Evolutionary conservation across 2,797 vertebrate genomes (phyloP).

Genomic region (Chelon auratus): DNA sequence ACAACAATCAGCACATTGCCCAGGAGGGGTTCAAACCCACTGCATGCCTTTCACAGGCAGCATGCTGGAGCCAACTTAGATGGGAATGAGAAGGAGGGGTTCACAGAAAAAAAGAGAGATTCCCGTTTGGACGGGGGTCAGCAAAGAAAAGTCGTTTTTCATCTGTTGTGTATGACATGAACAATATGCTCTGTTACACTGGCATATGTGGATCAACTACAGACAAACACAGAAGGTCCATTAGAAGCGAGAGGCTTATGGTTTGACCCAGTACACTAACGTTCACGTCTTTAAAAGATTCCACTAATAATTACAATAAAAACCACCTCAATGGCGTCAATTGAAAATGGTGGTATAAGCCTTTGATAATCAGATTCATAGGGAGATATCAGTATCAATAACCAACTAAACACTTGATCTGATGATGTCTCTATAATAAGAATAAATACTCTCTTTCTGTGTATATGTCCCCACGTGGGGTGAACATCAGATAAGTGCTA

Average conservation of each 20-base stretch:
- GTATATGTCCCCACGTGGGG: too few relatives aligned
- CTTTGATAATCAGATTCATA: too few relatives aligned
- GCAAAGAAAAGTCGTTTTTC: conserved; percentile 67
- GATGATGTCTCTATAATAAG: too few relatives aligned
- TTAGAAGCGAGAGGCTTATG: conserved; percentile 2
- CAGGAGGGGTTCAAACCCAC: conserved; percentile 45
- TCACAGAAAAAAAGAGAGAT: conserved; percentile 19
- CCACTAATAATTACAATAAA: too few relatives aligned
- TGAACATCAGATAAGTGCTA: too few relatives aligned
- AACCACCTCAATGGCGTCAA: too few relatives aligned
- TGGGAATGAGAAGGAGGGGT: conserved; percentile 6
- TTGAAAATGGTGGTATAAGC: too few relatives aligned
- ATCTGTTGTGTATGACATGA: conserved; percentile 69
- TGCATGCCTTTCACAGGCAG: conserved; percentile 54
- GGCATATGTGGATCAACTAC: neutral
- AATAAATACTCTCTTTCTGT: too few relatives aligned
- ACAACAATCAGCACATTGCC: conserved; percentile 63
- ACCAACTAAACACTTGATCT: too few relatives aligned
- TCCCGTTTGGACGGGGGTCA: conserved; percentile 48
- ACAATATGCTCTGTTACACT: conserved; percentile 45
- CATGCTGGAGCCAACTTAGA: conserved; percentile 35
- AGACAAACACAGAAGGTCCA: conserved; percentile 20
- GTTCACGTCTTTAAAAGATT: conserved; percentile 19
- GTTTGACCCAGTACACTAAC: conserved; percentile 21
- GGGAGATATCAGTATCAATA: too few relatives aligned